phyloP scores from a whole-genome alignment of 1,140 invertebrate genomes.

The Ridgeia piscesae region DNA sequence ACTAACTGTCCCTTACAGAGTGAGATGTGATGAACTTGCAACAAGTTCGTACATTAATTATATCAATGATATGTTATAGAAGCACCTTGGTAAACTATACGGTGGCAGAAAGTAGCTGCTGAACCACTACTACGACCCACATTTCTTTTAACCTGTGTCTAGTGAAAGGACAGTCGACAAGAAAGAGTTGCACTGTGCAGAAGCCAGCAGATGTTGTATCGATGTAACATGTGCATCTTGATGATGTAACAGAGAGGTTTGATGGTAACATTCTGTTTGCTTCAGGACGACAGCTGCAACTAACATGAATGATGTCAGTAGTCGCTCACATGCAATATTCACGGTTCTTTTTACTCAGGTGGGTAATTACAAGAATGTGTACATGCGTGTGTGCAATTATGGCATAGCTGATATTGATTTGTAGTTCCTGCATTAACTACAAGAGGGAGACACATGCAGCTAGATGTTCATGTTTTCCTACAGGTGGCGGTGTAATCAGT shows the following conservation, averaged over 20 bases:
- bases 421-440: background rate
- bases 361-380: conserved; percentile 37
- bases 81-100: no score
- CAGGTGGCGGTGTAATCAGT: background rate
- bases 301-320: conserved; percentile 69
- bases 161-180: no score
- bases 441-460: background rate
- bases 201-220: background rate
- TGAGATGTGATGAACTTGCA: no score
- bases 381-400: background rate
- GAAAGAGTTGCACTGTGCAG: background rate
- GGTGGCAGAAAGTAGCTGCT: no score
- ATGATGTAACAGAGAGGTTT: conserved; percentile 10
- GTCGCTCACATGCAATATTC: conserved; percentile 67
- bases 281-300: conserved; percentile 66
- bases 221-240: background rate
- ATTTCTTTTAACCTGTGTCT: no score
- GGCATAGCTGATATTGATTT: background rate
- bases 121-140: no score
- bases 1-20: no score
- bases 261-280: conserved; percentile 33
- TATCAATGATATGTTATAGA: no score
- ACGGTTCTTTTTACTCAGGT: conserved; percentile 56
- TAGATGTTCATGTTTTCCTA: background rate
- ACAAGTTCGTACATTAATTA: no score